Percentiles rank a stretch among this genome's conserved stretches.
These are phyloP conservation scores for Mastomys natalensis DNA, from an alignment of 2,113 vertebrate species.

Conservation along the genomic window DNA sequence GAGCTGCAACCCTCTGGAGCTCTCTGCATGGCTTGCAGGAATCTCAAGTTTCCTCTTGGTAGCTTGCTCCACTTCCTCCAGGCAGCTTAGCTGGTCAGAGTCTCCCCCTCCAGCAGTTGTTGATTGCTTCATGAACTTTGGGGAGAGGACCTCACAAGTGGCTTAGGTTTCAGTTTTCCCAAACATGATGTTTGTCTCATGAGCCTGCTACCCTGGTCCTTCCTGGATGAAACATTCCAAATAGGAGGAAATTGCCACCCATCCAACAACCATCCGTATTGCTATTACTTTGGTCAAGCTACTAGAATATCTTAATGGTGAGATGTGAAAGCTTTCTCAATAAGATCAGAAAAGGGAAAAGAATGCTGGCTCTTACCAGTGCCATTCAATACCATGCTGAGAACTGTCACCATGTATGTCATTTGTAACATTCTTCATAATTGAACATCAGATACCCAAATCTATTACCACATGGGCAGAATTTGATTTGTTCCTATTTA, in stretches of 20 bases:
- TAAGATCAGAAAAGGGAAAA: neutral
- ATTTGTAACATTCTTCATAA: neutral
- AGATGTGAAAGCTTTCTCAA: neutral
- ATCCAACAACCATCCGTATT: neutral
- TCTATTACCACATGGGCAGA: neutral
- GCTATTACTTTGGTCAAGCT: neutral
- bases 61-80: neutral
- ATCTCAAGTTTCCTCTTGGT: neutral
- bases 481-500: neutral
- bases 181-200: neutral
- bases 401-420: neutral
- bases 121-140: neutral
- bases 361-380: neutral
- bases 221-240: neutral
- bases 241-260: neutral
- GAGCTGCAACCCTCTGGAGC: no score
- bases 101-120: neutral
- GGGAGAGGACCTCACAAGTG: neutral
- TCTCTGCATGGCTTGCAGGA: neutral
- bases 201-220: neutral
- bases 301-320: neutral
- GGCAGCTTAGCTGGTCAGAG: neutral
- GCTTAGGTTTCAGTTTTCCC: neutral
- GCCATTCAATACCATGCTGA: neutral
- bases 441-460: neutral